A percentile compares a stretch with the other conserved stretches of the same genome.
phyloP scores from a whole-genome alignment of 2,113 vertebrate species.

The Theristicus caerulescens region DNA sequence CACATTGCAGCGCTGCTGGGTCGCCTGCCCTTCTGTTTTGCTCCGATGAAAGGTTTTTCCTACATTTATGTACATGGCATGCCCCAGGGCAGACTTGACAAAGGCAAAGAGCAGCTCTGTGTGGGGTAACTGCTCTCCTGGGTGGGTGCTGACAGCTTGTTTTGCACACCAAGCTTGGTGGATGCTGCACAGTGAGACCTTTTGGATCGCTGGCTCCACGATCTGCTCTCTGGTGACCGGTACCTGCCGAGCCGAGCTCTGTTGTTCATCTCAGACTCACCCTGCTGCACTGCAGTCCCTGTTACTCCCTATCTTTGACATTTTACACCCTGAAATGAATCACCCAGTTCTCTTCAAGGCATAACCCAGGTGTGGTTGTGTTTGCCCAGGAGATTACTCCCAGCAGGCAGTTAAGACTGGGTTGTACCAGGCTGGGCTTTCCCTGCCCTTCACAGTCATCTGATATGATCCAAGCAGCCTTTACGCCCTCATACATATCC shows the following conservation, averaged over 20 bases:
- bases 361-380: constrained; percentile 29
- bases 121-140: not conserved
- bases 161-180: not conserved
- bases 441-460: not conserved
- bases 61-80: not conserved
- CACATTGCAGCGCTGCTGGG: rapidly evolving
- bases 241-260: not conserved
- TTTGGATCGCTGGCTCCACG: not conserved
- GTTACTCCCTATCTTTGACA: not conserved
- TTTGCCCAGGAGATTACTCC: not conserved
- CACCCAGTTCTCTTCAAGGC: not conserved
- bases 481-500: not conserved
- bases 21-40: not conserved
- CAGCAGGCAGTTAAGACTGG: not conserved
- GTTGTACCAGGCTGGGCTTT: constrained; percentile 21
- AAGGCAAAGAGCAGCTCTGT: not conserved
- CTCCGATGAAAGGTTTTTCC: not conserved
- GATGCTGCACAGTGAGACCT: not conserved
- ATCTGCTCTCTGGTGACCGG: not conserved
- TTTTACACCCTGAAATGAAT: constrained; percentile 11
- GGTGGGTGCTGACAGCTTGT: not conserved
- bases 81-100: not conserved
- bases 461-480: not conserved
- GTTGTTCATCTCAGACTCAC: not conserved
- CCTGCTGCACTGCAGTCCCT: not conserved